Conservation (phyloP, 2,797 vertebrate species). For the Phrynocephalus vlangalii region DNA sequence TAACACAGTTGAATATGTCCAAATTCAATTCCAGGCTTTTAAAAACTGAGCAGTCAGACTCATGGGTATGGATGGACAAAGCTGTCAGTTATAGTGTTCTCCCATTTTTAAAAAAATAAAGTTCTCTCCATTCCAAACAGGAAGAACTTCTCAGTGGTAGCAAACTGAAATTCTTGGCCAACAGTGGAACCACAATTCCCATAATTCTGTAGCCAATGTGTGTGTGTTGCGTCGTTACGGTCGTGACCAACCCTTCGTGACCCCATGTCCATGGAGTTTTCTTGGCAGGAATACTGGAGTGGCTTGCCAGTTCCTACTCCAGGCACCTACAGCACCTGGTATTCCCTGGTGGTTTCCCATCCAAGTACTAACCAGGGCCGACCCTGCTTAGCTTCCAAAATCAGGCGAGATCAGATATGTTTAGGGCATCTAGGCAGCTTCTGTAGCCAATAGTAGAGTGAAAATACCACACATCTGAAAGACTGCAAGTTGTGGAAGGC, state of each 20-base stretch:
- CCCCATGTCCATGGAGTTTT: too few species aligned
- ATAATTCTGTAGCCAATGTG: background rate
- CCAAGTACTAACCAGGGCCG: too few species aligned
- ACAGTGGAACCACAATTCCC: background rate
- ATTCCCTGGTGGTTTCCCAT: too few species aligned
- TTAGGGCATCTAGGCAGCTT: background rate
- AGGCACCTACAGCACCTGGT: too few species aligned
- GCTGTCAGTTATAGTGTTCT: background rate
- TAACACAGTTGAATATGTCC: background rate
- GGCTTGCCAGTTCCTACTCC: too few species aligned
- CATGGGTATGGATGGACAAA: background rate
- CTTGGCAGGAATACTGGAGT: too few species aligned
- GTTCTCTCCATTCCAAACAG: background rate
- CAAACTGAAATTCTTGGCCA: background rate
- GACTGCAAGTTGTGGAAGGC: background rate
- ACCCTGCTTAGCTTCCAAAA: too few species aligned
- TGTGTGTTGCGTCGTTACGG: too few species aligned
- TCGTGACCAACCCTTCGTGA: too few species aligned
- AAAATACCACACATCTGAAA: background rate
- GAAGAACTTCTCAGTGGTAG: background rate
- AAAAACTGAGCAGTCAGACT: background rate
- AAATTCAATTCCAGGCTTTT: background rate
- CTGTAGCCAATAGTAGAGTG: background rate
- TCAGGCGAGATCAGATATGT: too few species aligned
- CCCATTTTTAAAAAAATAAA: background rate